Base-by-base conservation (phyloP, 64 coral and sea anemone species). In the Actinia tenebrosa region DNA sequence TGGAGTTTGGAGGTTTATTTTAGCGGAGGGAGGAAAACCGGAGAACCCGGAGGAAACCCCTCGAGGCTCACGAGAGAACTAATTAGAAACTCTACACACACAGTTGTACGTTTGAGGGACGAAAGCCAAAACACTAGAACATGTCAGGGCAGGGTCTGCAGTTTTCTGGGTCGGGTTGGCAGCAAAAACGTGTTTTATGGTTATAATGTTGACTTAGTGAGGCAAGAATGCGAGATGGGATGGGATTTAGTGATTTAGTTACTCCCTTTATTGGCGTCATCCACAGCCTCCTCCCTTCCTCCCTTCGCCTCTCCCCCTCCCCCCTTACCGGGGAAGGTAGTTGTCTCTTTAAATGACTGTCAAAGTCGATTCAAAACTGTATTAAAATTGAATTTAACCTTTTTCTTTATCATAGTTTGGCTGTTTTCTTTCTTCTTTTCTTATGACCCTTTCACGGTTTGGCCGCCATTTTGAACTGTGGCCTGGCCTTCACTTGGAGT, bases 211-310 rank as follows among this genome's bases (percentile, higher is more conserved):
- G 63, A 66, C 5, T 5, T 66, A 19, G 3, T 50, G 47, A 50
- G 47, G 47, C 18, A 19, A 22, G 20, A 23, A 66, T 19, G 22
- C 18, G 22, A 66, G 17, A 5, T 66, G 22, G 18, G 17, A 58
- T 86, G 55, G 26, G 66, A 43, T 16, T 17, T 47, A n/a, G 58
- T 81, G 27, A 81, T 16, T 37, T 37, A 37, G 50, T 81, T 45
- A 11, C 79, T 81, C 46, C 50, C 79, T 30, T 81, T 27, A 27
- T 53, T 81, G 79, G 79, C 79, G 79, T 81, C 79, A 81, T 53
- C 79, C 79, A 53, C 50, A 81, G 44, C 79, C 79, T 81, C 44
- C 18, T 42, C 77, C n/a, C 13, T n/a, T 7, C 22, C 17, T 15
- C 22, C n/a, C 63, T 10, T 66, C 19, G n/a, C 10, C 56, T 11